phyloP scores from a whole-genome alignment of 2,888 invertebrate species.

The Tenthredo notha region DNA sequence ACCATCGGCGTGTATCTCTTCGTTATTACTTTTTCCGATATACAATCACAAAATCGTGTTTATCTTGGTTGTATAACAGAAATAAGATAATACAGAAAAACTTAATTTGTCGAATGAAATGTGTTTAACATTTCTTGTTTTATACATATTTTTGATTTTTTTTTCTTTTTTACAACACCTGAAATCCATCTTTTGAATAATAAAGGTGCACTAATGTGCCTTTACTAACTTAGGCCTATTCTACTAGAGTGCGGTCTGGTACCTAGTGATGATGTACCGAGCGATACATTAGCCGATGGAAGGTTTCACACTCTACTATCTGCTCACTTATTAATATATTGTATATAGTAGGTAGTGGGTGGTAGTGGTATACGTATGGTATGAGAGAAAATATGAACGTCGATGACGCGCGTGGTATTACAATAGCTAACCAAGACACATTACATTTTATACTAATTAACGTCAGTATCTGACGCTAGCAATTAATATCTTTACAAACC shows the following conservation, averaged over 20 bases:
- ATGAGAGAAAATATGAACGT: slow-evolving; percentile 22
- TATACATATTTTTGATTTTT: no score
- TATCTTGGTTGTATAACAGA: neutral
- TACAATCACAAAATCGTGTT: neutral
- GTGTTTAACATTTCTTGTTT: neutral
- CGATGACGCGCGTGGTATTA: slow-evolving; percentile 23
- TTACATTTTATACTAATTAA: slow-evolving; percentile 45
- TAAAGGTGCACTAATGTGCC: neutral
- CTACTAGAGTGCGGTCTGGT: slow-evolving; percentile 12
- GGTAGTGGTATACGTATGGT: neutral
- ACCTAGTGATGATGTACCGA: slow-evolving; percentile 2
- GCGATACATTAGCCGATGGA: slow-evolving; percentile 40
- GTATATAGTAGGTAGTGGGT: neutral
- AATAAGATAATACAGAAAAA: neutral
- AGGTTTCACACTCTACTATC: slow-evolving; percentile 20
- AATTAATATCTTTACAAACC: slow-evolving; percentile 33
- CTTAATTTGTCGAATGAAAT: neutral
- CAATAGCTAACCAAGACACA: slow-evolving; percentile 3
- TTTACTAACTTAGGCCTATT: neutral
- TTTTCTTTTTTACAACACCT: neutral
- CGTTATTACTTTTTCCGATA: neutral
- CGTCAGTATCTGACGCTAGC: neutral
- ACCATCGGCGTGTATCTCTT: neutral
- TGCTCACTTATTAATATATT: slow-evolving; percentile 41
- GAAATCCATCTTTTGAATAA: slow-evolving; percentile 17